These are phyloP conservation scores for Lampris megalopsis DNA, from an alignment of 2,113 vertebrate species.

Conservation along the genomic window DNA sequence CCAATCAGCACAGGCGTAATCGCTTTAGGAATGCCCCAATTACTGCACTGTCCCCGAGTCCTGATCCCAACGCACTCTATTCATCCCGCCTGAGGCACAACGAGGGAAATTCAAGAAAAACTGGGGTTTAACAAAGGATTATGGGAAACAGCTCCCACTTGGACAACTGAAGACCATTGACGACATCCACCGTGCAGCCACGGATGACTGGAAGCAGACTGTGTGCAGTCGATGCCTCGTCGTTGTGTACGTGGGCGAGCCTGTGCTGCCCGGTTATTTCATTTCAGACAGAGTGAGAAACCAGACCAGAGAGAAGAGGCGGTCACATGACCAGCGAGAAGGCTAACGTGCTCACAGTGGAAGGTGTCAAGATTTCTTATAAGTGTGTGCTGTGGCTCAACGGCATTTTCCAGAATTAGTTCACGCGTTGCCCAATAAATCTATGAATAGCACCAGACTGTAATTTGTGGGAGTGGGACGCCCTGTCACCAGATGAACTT, in stretches of 20 bases:
- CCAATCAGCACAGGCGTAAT: slow-evolving; percentile 62
- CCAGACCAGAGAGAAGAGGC: neutral
- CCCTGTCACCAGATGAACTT: slow-evolving; percentile 1
- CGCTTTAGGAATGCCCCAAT: slow-evolving; percentile 76
- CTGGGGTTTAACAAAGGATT: slow-evolving; percentile 6
- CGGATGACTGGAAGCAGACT: neutral
- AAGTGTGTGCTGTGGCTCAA: neutral
- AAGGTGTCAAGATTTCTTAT: neutral
- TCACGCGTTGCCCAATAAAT: neutral
- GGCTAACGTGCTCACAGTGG: neutral
- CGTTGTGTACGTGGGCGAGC: neutral
- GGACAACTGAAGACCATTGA: slow-evolving; percentile 2
- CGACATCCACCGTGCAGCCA: neutral
- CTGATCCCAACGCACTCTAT: slow-evolving; percentile 42
- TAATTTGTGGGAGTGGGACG: neutral
- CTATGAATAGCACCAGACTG: neutral
- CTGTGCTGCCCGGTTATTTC: neutral
- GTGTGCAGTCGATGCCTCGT: neutral
- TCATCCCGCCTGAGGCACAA: slow-evolving; percentile 60
- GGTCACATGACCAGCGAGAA: neutral
- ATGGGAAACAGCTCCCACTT: slow-evolving; percentile 7
- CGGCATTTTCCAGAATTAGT: neutral
- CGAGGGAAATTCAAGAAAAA: slow-evolving; percentile 20
- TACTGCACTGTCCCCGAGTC: slow-evolving; percentile 45
- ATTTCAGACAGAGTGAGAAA: neutral